phyloP scores from a whole-genome alignment of 2,113 vertebrate species.

The Corythaixoides concolor region DNA sequence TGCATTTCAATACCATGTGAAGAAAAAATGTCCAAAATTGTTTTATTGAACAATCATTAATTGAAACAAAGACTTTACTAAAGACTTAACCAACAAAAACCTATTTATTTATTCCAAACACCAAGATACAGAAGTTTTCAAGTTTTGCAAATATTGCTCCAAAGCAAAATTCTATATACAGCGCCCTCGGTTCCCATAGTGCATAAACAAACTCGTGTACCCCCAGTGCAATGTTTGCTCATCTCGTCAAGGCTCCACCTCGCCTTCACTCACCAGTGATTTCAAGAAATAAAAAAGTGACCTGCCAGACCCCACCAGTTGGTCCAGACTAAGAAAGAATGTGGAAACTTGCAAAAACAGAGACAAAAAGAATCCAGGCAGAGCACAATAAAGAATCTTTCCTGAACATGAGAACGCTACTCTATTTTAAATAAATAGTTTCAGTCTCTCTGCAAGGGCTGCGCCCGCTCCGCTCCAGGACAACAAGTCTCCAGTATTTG shows the following conservation, averaged over 20 bases:
- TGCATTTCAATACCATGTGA: not conserved
- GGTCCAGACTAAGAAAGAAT: conserved; percentile 38
- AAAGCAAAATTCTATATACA: conserved; percentile 74
- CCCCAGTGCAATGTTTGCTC: conserved; percentile 75
- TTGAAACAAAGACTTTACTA: conserved; percentile 40
- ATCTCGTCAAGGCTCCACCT: conserved; percentile 57
- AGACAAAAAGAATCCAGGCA: conserved; percentile 57
- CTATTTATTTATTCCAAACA: conserved; percentile 79
- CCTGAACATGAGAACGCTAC: conserved; percentile 43
- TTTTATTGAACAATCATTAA: not conserved
- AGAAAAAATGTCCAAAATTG: not conserved
- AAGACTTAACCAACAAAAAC: conserved; percentile 70
- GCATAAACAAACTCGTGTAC: conserved; percentile 56
- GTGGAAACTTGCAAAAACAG: conserved; percentile 55
- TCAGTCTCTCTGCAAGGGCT: conserved; percentile 37
- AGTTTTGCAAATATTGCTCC: conserved; percentile 78
- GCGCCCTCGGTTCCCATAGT: conserved; percentile 68
- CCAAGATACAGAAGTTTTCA: conserved; percentile 74
- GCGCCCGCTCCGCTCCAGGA: not conserved
- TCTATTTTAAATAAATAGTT: conserved; percentile 68
- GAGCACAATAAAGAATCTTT: conserved; percentile 38
- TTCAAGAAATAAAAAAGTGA: conserved; percentile 52
- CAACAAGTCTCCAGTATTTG: not conserved
- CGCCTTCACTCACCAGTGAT: conserved; percentile 58
- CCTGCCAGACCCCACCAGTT: conserved; percentile 20